These are phyloP conservation scores for Dysdera silvatica DNA, from an alignment of 1,140 invertebrate genomes.

Conservation along the genomic window DNA sequence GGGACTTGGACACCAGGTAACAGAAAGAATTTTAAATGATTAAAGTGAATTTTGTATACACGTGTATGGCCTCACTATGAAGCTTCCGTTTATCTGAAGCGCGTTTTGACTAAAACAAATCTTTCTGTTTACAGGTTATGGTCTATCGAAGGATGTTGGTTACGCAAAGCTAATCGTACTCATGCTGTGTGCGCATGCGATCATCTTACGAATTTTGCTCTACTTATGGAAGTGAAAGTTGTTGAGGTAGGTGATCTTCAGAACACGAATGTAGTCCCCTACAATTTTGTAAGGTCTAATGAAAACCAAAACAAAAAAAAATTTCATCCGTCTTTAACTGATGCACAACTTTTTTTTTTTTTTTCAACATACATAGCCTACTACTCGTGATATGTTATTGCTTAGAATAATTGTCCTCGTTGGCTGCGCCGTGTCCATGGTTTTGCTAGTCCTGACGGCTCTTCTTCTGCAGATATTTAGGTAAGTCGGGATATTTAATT, in stretches of 20 bases:
- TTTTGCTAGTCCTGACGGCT: constrained; percentile 71
- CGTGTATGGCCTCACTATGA: not conserved
- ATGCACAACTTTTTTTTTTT: no score
- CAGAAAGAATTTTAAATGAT: constrained; percentile 35
- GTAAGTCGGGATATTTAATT: constrained; percentile 7
- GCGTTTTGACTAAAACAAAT: not conserved
- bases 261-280: no score
- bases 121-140: constrained; percentile 58
- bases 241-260: constrained; percentile 32
- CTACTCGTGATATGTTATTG: constrained; percentile 49
- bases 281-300: no score
- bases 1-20: constrained; percentile 79
- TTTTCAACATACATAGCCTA: no score
- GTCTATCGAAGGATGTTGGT: constrained; percentile 81
- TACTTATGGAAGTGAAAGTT: constrained; percentile 61
- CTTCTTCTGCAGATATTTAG: constrained; percentile 53
- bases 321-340: no score
- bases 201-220: constrained; percentile 95
- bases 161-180: constrained; percentile 69
- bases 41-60: no score
- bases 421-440: constrained; percentile 72
- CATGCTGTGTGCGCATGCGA: constrained; percentile 88
- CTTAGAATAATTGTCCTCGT: constrained; percentile 73
- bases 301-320: no score
- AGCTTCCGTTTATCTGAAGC: not conserved